phyloP scores from a whole-genome alignment of 2,797 vertebrate species.

The Sebastes diaconus region DNA sequence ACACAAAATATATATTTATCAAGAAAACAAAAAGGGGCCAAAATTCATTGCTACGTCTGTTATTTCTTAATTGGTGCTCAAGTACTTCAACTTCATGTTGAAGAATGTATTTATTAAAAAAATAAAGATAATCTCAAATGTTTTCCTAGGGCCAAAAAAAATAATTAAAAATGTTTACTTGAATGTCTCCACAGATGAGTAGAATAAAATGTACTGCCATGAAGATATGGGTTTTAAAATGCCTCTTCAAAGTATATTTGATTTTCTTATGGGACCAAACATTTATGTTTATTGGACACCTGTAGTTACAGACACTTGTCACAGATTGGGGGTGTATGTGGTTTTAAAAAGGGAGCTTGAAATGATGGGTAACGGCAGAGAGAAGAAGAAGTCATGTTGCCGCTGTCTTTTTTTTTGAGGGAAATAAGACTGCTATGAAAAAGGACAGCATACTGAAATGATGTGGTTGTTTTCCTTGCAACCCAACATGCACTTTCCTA shows the following conservation, averaged over 20 bases:
- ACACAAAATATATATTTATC: conserved; percentile 35
- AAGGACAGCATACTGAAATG: conserved; percentile 83
- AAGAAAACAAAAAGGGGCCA: conserved; percentile 18
- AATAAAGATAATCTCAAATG: neutral
- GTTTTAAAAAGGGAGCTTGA: conserved; percentile 56
- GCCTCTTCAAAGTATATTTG: conserved; percentile 54
- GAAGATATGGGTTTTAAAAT: conserved; percentile 31
- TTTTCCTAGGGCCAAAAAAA: conserved; percentile 21
- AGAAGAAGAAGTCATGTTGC: conserved; percentile 54
- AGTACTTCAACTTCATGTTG: neutral
- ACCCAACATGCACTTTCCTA: conserved; percentile 92
- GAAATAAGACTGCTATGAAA: conserved; percentile 66
- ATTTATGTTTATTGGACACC: conserved; percentile 57
- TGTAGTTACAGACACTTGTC: conserved; percentile 62
- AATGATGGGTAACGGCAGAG: conserved; percentile 27
- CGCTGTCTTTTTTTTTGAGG: conserved; percentile 62
- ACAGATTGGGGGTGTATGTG: conserved; percentile 48
- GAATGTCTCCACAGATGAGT: conserved; percentile 17
- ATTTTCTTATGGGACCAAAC: conserved; percentile 51
- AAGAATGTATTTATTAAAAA: neutral
- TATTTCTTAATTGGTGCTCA: conserved; percentile 24
- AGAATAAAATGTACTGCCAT: conserved; percentile 31
- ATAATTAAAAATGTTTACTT: neutral
- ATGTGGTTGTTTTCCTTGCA: conserved; percentile 82
- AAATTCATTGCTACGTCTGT: conserved; percentile 36